Evolutionary conservation across 2,113 vertebrate species (phyloP).

Genomic region (Galeopterus variegatus): DNA sequence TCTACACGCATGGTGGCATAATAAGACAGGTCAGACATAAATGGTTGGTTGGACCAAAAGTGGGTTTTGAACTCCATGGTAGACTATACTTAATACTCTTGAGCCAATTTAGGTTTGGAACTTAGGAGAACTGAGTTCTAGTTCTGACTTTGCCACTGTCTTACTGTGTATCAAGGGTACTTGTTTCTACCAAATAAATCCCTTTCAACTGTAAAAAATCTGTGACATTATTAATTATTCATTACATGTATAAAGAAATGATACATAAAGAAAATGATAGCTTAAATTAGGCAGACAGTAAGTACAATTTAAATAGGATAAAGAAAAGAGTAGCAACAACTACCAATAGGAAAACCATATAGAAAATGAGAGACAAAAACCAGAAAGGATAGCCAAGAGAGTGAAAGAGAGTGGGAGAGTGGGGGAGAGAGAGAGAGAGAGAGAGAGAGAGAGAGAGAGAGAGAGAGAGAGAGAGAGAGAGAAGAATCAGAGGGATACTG

Average conservation of each 20-base stretch:
- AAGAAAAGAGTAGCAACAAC: background rate
- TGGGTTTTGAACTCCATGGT: background rate
- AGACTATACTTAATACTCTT: background rate
- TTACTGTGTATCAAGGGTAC: background rate
- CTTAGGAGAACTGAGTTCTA: background rate
- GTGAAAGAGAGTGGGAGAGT: background rate
- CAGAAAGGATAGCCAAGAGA: background rate
- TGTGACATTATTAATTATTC: background rate
- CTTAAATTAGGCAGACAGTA: background rate
- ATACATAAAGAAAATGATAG: constrained; percentile 20
- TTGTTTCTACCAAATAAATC: background rate
- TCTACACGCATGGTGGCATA: background rate
- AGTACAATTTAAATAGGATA: constrained; percentile 50
- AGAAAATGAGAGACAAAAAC: constrained; percentile 24
- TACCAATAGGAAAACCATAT: background rate
- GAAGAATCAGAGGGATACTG: background rate
- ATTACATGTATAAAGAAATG: constrained; percentile 51
- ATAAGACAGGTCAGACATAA: background rate
- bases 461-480: fast-evolving
- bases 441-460: background rate
- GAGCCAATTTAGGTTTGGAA: background rate
- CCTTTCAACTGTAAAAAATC: background rate
- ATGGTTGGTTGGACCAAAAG: background rate
- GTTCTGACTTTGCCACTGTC: background rate
- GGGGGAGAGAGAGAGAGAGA: background rate